A percentile compares a stretch with the other conserved stretches of the same genome.
These are phyloP conservation scores for Chionoecetes opilio DNA, from an alignment of 1,140 invertebrate species.

Conservation along the genomic window DNA sequence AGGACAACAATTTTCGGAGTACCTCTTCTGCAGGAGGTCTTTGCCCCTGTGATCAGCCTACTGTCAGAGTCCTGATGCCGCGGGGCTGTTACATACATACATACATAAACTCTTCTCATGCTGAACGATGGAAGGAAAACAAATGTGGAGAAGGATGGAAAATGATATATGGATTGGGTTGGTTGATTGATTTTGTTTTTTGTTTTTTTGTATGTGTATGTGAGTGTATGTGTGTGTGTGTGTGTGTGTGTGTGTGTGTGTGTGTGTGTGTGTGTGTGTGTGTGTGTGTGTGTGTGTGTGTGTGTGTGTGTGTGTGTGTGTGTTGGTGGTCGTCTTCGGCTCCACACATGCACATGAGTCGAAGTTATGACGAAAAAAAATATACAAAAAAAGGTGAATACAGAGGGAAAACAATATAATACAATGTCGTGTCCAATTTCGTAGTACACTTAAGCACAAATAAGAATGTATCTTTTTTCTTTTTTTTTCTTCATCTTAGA, in stretches of 20 bases:
- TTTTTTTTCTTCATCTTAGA: background rate
- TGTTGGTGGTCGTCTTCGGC: background rate
- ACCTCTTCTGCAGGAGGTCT: conserved; percentile 90
- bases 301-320: too few relatives aligned
- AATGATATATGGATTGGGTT: background rate
- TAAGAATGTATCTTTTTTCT: background rate
- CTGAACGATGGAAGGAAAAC: background rate
- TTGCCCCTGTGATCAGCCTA: conserved; percentile 82
- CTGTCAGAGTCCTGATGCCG: background rate
- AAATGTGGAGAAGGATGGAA: background rate
- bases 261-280: too few relatives aligned
- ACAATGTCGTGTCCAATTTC: background rate
- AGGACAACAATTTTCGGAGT: conserved; percentile 96
- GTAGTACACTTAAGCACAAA: background rate
- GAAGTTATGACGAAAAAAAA: background rate
- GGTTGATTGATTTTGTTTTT: background rate
- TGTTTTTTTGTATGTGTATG: background rate
- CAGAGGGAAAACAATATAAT: background rate
- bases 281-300: too few relatives aligned
- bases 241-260: background rate
- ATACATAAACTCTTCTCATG: conserved; percentile 2
- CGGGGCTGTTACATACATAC: background rate
- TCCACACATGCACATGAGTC: background rate
- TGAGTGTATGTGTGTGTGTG: conserved; percentile 5
- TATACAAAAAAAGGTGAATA: too few relatives aligned